Base-by-base conservation (phyloP, 2,888 invertebrate species). In the Heliconius ethilla region DNA sequence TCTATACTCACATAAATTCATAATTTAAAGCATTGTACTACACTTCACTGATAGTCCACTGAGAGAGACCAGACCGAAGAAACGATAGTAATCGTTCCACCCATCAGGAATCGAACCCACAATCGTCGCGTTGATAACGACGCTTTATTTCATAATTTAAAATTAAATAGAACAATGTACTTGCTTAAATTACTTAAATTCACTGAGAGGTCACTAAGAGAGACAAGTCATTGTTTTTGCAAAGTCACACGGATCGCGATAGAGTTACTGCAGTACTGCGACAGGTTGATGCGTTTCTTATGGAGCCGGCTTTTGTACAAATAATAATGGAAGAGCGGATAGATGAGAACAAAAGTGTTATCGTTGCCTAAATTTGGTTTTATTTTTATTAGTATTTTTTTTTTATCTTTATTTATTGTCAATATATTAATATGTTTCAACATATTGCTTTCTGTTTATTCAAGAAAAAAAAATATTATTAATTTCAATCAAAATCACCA, bases 281-380 rank as follows among this genome's bases (percentile, higher is more conserved):
- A 82, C 79, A 82, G 75, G 78, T 75, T 80, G 81, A 78, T 78
- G 75, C 59, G 78, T 79, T 70, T 78, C 59, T 65, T 78, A 69
- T 70, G 70, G 65, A 76, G 51, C 37, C 51, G 72, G 55, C 67
- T 75, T 72, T 78, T 75, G 33, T 55, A 73, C 7, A 63, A 59
- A 62, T 73, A n/a, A 72, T 65, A 37, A 63, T 25, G 27, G 9
- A 15, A 25, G 59, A 66, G 33, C 45, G 27, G 3, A 51, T 51
- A 15, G n/a, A 10, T 15, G 3, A 1, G 13, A 40, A 40, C 33
- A n/a, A 72, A 72, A 72, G 40, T 66, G 77, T 10, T n/a, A 73
- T 27, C 72, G 18, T 37, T 11, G 18, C 0, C 3, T 29, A 55
- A 70, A 22, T 22, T 2, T 62, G 6, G 0, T 55, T 73, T 11